These are phyloP conservation scores for Lathamus discolor DNA, from an alignment of 2,113 vertebrate species.

Conservation along the genomic window DNA sequence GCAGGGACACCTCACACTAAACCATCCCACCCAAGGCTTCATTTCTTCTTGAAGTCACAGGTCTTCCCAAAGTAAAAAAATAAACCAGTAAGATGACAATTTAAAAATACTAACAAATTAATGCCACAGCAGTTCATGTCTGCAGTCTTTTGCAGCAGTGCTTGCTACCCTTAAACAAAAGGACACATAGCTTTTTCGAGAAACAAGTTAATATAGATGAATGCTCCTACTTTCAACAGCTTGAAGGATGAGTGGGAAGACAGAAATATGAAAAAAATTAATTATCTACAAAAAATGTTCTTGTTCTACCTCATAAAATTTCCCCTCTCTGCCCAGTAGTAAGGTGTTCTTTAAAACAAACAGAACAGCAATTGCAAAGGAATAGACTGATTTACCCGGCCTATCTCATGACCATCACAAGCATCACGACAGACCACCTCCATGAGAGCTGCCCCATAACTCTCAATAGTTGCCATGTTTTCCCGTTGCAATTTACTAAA, in stretches of 20 bases:
- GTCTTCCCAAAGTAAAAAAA: not conserved
- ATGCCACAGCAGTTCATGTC: not conserved
- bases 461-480: constrained; percentile 93
- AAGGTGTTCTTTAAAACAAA: not conserved
- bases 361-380: not conserved
- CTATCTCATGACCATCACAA: constrained; percentile 96
- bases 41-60: not conserved
- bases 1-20: too few species aligned
- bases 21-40: too few species aligned
- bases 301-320: not conserved
- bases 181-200: not conserved
- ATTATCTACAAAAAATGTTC: not conserved
- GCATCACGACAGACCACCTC: constrained; percentile 96
- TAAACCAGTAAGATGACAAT: not conserved
- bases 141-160: not conserved
- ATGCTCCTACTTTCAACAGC: not conserved
- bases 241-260: not conserved
- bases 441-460: constrained; percentile 94
- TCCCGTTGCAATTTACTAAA: constrained; percentile 95
- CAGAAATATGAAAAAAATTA: not conserved
- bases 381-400: constrained; percentile 77
- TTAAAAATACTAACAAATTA: not conserved
- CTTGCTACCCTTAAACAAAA: not conserved
- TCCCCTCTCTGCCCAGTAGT: not conserved
- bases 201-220: not conserved